Conservation (phyloP, 1,140 invertebrate genomes). For the Mamestra configurata region DNA sequence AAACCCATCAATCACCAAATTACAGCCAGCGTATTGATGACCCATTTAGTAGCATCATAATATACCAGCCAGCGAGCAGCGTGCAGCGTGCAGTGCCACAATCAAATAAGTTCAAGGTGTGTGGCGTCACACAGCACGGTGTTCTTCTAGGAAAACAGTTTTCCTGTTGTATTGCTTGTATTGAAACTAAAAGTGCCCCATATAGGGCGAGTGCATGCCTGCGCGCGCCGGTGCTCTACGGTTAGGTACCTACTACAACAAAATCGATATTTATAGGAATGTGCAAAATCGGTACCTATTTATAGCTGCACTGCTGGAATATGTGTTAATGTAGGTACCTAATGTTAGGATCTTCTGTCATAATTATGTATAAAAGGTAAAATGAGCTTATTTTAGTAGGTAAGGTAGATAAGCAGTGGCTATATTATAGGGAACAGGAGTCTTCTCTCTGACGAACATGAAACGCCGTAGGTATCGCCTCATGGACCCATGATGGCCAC, state of each 20-base stretch:
- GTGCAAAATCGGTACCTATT: too few relatives aligned
- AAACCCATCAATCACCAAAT: slow-evolving; percentile 10
- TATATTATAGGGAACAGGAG: too few relatives aligned
- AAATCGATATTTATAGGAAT: not conserved
- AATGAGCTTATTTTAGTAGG: too few relatives aligned
- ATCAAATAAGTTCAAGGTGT: slow-evolving; percentile 13
- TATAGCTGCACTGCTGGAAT: not conserved
- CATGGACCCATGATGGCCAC: too few relatives aligned
- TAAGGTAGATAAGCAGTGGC: too few relatives aligned
- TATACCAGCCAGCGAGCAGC: too few relatives aligned
- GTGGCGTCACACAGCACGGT: not conserved
- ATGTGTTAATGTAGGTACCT: too few relatives aligned
- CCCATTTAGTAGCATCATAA: not conserved
- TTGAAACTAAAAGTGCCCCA: slow-evolving; percentile 21
- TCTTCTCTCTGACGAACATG: too few relatives aligned
- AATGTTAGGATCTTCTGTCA: too few relatives aligned
- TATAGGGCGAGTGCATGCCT: not conserved
- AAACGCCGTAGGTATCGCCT: too few relatives aligned
- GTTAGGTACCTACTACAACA: not conserved
- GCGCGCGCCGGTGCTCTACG: not conserved
- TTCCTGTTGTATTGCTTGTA: slow-evolving; percentile 17
- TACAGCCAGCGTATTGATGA: not conserved
- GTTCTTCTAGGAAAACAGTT: slow-evolving; percentile 10
- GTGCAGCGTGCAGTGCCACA: too few relatives aligned
- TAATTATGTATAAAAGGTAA: too few relatives aligned